Conservation (phyloP, 2,888 invertebrate genomes). For the Automeris io region DNA sequence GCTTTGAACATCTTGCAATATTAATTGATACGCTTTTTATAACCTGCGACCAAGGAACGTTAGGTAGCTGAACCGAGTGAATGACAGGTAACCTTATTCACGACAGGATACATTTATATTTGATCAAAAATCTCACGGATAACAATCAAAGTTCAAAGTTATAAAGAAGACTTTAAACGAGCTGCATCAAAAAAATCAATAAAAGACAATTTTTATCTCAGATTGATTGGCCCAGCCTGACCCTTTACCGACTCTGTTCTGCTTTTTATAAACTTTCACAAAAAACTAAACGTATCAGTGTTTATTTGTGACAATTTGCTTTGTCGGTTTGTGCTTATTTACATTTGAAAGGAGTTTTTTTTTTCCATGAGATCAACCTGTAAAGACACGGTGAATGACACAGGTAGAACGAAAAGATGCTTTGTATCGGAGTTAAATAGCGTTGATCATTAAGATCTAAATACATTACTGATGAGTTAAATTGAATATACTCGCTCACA, state of each 20-base stretch:
- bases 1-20: background rate
- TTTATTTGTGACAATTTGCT: conserved; percentile 78
- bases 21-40: background rate
- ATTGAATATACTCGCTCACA: too few species aligned
- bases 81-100: conserved; percentile 7
- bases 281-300: conserved; percentile 70
- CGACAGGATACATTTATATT: conserved; percentile 42
- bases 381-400: conserved; percentile 70
- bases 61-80: conserved; percentile 7
- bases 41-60: background rate
- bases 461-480: background rate
- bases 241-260: conserved; percentile 60
- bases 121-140: conserved; percentile 52
- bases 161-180: conserved; percentile 42
- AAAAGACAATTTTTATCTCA: conserved; percentile 65
- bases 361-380: conserved; percentile 62
- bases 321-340: conserved; percentile 74
- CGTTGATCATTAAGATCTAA: conserved; percentile 35
- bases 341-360: conserved; percentile 72
- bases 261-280: conserved; percentile 65
- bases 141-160: conserved; percentile 56
- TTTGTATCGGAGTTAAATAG: conserved; percentile 23
- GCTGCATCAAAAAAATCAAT: conserved; percentile 52
- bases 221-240: conserved; percentile 73
- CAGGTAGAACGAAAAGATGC: conserved; percentile 51